phyloP scores from a whole-genome alignment of 1,140 invertebrate species.

The Ceratina australensis region DNA sequence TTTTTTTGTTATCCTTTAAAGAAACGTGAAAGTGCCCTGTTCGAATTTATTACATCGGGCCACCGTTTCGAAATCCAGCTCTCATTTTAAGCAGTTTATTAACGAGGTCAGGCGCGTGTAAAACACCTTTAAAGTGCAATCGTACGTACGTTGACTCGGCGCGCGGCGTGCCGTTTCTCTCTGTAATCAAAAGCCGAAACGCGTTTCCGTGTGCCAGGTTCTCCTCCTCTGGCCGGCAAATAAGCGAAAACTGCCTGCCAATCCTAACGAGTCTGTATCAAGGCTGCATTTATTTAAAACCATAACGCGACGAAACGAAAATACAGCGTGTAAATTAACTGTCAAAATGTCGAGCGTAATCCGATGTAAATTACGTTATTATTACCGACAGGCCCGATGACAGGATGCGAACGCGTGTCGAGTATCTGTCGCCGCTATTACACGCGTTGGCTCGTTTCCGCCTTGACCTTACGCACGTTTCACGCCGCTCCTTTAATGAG shows the following conservation, averaged over 20 bases:
- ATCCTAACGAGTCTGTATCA: too few relatives aligned
- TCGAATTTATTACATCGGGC: too few relatives aligned
- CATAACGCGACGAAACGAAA: too few relatives aligned
- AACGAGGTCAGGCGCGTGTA: conserved; percentile 4
- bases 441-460: neutral
- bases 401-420: neutral
- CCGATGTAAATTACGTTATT: neutral
- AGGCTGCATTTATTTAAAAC: too few relatives aligned
- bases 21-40: too few relatives aligned
- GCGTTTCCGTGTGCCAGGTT: conserved; percentile 14
- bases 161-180: conserved; percentile 5
- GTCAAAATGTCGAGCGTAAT: neutral
- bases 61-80: too few relatives aligned
- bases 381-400: neutral
- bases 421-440: neutral
- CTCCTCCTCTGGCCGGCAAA: neutral
- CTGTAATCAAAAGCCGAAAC: conserved; percentile 29
- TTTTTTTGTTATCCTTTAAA: too few relatives aligned
- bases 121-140: conserved; percentile 55
- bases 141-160: conserved; percentile 57
- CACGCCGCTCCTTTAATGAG: conserved; percentile 36
- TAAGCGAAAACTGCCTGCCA: neutral
- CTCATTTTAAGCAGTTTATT: too few relatives aligned
- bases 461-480: conserved; percentile 57
- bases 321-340: too few relatives aligned